Base-by-base conservation (phyloP, 2,113 vertebrate genomes). In the Notiomystis cincta region DNA sequence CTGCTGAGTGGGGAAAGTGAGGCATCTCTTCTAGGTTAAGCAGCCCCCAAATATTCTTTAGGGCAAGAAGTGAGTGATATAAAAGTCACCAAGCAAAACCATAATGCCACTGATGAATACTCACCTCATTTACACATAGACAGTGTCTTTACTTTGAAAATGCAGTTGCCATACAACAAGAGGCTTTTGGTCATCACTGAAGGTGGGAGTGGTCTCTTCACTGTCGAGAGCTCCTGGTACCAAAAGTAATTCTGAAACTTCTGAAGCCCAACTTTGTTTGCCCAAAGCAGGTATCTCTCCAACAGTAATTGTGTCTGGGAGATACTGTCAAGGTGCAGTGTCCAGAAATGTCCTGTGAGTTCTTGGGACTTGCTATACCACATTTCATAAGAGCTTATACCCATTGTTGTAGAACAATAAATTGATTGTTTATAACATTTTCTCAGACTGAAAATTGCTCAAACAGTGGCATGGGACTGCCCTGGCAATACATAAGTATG, bases 141-240 rank as follows among this genome's bases (percentile, higher is more conserved):
- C 24, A 72, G 5, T 23, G 6, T 51, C 56, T 91, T 30, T 47
- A 16, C 40, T 71, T 69, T 6, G 9, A 82, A 81, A 82, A 77
- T 37, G 13, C 37, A 60, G 15, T 44, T 19, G 13, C 10, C 33
- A 62, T 25, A 7, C 33, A 51, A 53, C 9, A 53, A 0, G 0
- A 81, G 18, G 18, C 28, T 61, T 61, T 92, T 56, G 38, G 22
- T 73, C n/a, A 73, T 51, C 38, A 5, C 2, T 44, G 48, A 77
- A 87, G 42, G 11, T 37, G 8, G 35, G 27, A 77, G 9, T 38
- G 6, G 11, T 73, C 31, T 42, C 28, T 80, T 78, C 42, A 57
- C 7, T 45, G 16, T 50, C 42, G 65, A 50, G 15, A 31, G 4
- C 7, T 65, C 28, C n/a, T 57, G 18, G 23, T 38, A 28, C 9